These are phyloP conservation scores for Margarornis squamiger DNA, from an alignment of 2,797 vertebrate genomes.

Conservation along the genomic window DNA sequence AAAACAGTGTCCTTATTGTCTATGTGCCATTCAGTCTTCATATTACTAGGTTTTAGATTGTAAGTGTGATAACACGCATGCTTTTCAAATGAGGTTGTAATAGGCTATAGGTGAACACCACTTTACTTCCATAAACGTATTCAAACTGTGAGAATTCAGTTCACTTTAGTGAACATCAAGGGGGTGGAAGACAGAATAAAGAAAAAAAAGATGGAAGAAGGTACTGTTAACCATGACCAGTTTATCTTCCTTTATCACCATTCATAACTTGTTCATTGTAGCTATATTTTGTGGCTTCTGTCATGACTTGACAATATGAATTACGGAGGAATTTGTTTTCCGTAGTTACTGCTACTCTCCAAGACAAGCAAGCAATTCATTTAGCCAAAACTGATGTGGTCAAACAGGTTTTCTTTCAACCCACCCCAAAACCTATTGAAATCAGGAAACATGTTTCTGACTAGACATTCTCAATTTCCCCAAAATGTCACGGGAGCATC, in stretches of 20 bases:
- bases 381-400: neutral
- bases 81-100: neutral
- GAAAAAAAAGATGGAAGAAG: neutral
- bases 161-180: neutral
- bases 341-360: neutral
- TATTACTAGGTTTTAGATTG: neutral
- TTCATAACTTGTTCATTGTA: neutral
- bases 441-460: neutral
- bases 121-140: neutral
- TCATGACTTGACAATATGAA: neutral
- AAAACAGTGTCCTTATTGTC: neutral
- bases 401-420: neutral
- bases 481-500: neutral
- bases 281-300: neutral
- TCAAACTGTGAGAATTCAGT: neutral
- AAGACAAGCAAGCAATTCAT: neutral
- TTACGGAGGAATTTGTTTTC: neutral
- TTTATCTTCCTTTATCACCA: neutral
- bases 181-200: neutral
- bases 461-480: neutral
- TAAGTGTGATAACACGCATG: neutral
- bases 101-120: neutral
- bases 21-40: neutral
- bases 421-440: neutral
- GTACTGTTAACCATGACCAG: neutral